Percentiles rank a stretch among this genome's conserved stretches.
Evolutionary conservation across 2,113 vertebrate species (phyloP).

Genomic region (Hucho hucho): DNA sequence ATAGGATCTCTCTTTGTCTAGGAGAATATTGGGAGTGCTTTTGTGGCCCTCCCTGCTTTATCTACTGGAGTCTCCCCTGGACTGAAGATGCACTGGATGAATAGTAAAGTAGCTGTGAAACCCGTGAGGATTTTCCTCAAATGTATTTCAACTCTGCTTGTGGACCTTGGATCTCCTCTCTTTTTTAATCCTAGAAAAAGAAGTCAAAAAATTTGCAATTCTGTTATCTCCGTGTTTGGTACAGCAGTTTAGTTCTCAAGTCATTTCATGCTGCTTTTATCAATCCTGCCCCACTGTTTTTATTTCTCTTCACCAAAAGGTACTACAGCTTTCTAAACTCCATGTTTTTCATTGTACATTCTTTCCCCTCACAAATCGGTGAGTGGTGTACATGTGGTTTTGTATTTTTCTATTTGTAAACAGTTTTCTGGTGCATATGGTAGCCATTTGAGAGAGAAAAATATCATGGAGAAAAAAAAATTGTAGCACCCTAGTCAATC

Average conservation of each 20-base stretch:
- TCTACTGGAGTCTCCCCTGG: constrained; percentile 5
- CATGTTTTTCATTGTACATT: constrained; percentile 22
- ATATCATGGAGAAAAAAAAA: neutral
- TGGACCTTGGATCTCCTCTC: constrained; percentile 18
- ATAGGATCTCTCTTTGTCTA: neutral
- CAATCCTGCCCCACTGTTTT: constrained; percentile 23
- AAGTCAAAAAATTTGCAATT: constrained; percentile 47
- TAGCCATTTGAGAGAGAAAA: constrained; percentile 20
- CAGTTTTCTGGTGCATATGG: constrained; percentile 53
- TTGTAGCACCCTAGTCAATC: constrained; percentile 57
- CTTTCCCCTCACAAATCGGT: constrained; percentile 29
- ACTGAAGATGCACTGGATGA: constrained; percentile 48
- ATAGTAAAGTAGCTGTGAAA: constrained; percentile 48
- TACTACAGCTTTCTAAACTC: constrained; percentile 66
- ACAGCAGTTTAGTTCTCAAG: constrained; percentile 18
- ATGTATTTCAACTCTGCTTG: neutral
- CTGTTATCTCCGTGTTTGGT: constrained; percentile 12
- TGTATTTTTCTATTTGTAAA: constrained; percentile 69
- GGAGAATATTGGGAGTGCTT: neutral
- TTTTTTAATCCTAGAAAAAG: constrained; percentile 2
- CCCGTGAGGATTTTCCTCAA: constrained; percentile 9
- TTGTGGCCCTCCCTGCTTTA: neutral
- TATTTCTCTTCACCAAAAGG: constrained; percentile 54
- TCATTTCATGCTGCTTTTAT: constrained; percentile 46
- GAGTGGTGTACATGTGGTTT: constrained; percentile 51